Conservation (phyloP, 2,888 invertebrate genomes). For the Epistrophe grossulariae region DNA sequence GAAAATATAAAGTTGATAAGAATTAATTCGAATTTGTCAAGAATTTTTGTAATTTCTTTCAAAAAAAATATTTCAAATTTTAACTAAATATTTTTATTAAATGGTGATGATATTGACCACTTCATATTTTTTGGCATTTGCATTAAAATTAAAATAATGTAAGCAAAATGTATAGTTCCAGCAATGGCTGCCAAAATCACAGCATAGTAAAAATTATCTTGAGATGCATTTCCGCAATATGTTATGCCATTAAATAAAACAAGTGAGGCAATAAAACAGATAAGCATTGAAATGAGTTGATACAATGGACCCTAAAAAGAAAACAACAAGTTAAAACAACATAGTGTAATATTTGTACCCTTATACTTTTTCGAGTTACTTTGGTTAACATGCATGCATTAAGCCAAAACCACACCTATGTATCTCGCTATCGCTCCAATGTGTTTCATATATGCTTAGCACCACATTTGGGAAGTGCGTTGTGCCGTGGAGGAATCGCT, state of each 20-base stretch:
- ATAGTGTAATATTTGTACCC: background rate
- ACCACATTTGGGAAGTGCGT: too few relatives aligned
- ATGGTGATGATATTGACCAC: slow-evolving; percentile 29
- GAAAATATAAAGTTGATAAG: background rate
- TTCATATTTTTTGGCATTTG: slow-evolving; percentile 29
- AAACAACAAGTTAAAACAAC: background rate
- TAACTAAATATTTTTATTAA: background rate
- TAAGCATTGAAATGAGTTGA: slow-evolving; percentile 30
- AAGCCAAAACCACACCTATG: too few relatives aligned
- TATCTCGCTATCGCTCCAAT: too few relatives aligned
- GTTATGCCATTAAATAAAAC: slow-evolving; percentile 56
- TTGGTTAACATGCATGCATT: too few relatives aligned
- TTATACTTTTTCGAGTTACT: background rate
- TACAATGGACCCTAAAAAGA: slow-evolving; percentile 55
- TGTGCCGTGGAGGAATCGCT: too few relatives aligned
- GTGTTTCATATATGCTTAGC: too few relatives aligned
- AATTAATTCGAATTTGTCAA: background rate
- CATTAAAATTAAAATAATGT: slow-evolving; percentile 19
- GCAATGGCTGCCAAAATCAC: slow-evolving; percentile 41
- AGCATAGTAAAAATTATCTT: slow-evolving; percentile 47
- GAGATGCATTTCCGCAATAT: slow-evolving; percentile 73
- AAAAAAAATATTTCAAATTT: background rate
- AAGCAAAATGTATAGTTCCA: slow-evolving; percentile 39
- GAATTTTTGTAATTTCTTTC: too few relatives aligned
- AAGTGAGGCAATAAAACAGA: slow-evolving; percentile 40